These are phyloP conservation scores for Siniperca chuatsi DNA, from an alignment of 2,113 vertebrate genomes.

Conservation along the genomic window DNA sequence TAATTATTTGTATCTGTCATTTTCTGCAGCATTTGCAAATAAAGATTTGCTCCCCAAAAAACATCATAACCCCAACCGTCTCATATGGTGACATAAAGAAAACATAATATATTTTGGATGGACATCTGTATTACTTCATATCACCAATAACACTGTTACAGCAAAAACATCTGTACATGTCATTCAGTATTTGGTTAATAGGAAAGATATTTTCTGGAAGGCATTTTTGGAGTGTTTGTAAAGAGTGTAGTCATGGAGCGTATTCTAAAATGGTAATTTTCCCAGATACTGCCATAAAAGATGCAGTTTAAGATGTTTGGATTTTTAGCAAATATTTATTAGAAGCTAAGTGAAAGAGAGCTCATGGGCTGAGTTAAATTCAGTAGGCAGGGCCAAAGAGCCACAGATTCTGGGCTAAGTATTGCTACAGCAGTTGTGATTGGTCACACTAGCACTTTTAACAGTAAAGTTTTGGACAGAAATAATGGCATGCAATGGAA, in stretches of 20 bases:
- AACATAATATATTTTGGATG: neutral
- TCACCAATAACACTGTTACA: constrained; percentile 13
- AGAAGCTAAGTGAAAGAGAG: neutral
- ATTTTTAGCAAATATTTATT: neutral
- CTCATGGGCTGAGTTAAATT: neutral
- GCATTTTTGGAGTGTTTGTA: no score
- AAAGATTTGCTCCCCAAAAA: neutral
- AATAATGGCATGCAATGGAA: neutral
- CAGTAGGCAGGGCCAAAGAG: no score
- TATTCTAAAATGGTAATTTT: neutral
- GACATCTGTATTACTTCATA: constrained; percentile 12
- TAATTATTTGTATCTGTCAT: neutral
- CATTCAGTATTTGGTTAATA: constrained; percentile 13
- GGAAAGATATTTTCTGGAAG: neutral
- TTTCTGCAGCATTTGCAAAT: neutral
- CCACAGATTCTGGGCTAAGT: no score
- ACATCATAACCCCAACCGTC: neutral
- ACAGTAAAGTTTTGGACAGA: no score
- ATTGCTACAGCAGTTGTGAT: no score
- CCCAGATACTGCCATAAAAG: neutral
- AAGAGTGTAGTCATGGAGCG: neutral
- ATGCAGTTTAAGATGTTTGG: neutral
- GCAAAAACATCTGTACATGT: neutral
- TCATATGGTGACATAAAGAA: constrained; percentile 5
- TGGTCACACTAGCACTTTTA: no score